Base-by-base conservation (phyloP, 2,888 invertebrate genomes). In the Seira ritae region DNA sequence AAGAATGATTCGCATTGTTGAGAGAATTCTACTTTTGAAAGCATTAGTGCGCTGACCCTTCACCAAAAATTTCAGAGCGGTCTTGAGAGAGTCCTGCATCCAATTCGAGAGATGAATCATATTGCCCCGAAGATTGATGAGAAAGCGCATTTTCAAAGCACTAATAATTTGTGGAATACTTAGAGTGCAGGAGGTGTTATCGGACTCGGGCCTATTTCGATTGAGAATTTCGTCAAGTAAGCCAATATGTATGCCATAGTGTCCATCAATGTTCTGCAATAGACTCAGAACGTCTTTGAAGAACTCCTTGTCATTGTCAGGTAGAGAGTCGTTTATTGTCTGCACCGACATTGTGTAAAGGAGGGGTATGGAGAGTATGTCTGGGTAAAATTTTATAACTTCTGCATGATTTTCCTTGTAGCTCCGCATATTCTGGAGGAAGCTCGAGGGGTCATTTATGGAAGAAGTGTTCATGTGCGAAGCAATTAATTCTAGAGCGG, bases 191-290 rank as follows among this genome's bases (percentile, higher is more conserved):
- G n/a, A n/a, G n/a, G n/a, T n/a, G n/a, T n/a, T n/a, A n/a, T n/a
- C n/a, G n/a, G n/a, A n/a, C n/a, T n/a, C n/a, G n/a, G n/a, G n/a
- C n/a, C n/a, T n/a, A n/a, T n/a, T n/a, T n/a, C n/a, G n/a, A n/a
- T n/a, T 46, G 0, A 69, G 1, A 8, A 69, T 10, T 17, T 69
- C 42, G 17, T 24, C 23, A 0, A 73, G 12, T 6, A 23, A 20
- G 10, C 46, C 66, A 15, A 46, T 10, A 42, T 1, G n/a, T n/a
- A 75, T 20, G 1, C 75, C 75, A 22, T 12, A 31, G 17, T 17
- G 12, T 0, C 75, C 75, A 67, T 75, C 55, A 46, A 68, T 23
- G 15, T 22, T 24, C 31, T 75, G 67, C 6, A 75, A 50, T 12
- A 68, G 3, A n/a, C 24, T 22, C 23, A 75, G 19, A 22, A 75